These are phyloP conservation scores for Andrena flavipes DNA, from an alignment of 2,888 invertebrate species.

Conservation along the genomic window DNA sequence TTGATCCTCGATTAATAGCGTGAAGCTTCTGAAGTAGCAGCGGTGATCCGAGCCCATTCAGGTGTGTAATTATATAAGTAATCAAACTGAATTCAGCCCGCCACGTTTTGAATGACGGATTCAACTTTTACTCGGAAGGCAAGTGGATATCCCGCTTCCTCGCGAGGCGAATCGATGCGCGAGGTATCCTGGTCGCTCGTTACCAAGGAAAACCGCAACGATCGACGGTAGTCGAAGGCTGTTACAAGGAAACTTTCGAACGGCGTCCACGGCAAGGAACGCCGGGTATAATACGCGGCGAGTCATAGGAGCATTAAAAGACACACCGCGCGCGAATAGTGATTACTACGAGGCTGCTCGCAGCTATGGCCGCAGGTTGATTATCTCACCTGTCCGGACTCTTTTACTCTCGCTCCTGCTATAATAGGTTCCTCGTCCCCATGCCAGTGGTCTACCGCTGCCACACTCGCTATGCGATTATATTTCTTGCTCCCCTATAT, in stretches of 20 bases:
- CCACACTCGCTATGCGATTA: conserved; percentile 71
- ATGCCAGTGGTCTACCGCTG: conserved; percentile 74
- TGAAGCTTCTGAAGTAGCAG: too few species aligned
- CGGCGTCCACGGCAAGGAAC: conserved; percentile 21
- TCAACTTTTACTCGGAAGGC: conserved; percentile 30
- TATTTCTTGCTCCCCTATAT: conserved; percentile 76
- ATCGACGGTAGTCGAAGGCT: conserved; percentile 58
- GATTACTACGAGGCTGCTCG: conserved; percentile 80
- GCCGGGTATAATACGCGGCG: conserved; percentile 39
- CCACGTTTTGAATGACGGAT: neutral
- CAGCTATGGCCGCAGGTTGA: conserved; percentile 79
- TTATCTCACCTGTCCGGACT: conserved; percentile 83
- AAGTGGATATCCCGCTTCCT: neutral
- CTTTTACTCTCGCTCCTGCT: conserved; percentile 81
- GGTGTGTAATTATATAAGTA: too few species aligned
- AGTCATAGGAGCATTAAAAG: conserved; percentile 76
- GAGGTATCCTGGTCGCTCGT: conserved; percentile 19
- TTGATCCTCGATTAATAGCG: too few species aligned
- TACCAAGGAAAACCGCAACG: conserved; percentile 61
- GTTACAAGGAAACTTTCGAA: conserved; percentile 65
- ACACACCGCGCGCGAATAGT: conserved; percentile 77
- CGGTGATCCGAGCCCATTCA: too few species aligned
- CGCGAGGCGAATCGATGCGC: conserved; percentile 41
- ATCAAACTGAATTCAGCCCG: too few species aligned
- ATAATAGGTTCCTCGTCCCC: conserved; percentile 80